Evolutionary conservation across 1,140 invertebrate genomes (phyloP), one percentile per base, ranked within the genome.

Genomic region (Lasioglossum albipes): DNA sequence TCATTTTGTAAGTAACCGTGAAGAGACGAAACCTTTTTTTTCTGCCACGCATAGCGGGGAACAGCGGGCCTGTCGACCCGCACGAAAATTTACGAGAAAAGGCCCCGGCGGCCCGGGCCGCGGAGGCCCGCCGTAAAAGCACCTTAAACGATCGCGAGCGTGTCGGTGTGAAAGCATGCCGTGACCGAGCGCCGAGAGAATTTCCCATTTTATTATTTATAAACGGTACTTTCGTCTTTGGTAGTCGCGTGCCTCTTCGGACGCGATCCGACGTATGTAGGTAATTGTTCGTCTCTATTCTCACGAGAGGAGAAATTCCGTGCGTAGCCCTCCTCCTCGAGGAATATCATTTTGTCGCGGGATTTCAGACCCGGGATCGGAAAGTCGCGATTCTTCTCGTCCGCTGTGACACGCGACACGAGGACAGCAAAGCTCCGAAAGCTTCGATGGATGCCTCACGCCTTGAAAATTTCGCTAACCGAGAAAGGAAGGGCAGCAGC

Each of bases 131-230:
- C n/a, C n/a, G n/a, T n/a, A n/a, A n/a, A n/a, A n/a, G n/a, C n/a
- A n/a, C n/a, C n/a, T n/a, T n/a, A n/a, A 81, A 65, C 65, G 75
- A 84, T 70, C 74, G 65, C 70, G 52, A 88, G 66, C 87, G 81
- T 84, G 85, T 84, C 87, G 83, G 84, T 77, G 83, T 81, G 87
- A 88, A 88, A 88, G 85, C 82, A 85, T 81, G 82, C 71, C 36
- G 36, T 36, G 36, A 67, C 83, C 36, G 9, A 20, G 49, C 77
- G 76, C 77, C 42, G 78, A 83, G 78, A 83, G 68, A 75, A 87
- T 88, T 87, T 87, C 69, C 84, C 79, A 85, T 85, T 88, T 88
- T 83, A 76, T 79, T 83, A 74, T 83, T 85, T 66, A 45, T 62
- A 79, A 79, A 20, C 70, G 66, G 62, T 73, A 83, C 84, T 88